These are phyloP conservation scores for Pristionchus mayeri DNA, from an alignment of 2,888 invertebrate genomes.

Conservation along the genomic window DNA sequence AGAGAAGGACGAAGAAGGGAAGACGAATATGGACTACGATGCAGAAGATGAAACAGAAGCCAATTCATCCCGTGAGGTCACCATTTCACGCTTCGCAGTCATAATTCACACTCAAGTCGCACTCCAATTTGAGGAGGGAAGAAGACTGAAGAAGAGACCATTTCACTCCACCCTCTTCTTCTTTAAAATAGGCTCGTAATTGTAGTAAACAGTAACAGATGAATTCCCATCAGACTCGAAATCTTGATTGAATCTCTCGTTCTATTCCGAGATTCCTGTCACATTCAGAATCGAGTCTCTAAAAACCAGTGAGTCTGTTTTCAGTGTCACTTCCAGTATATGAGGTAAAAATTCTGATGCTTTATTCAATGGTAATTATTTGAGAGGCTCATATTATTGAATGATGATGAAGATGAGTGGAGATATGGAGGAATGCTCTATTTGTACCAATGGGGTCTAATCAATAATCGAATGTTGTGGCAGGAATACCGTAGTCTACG, in stretches of 20 bases:
- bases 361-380: not conserved
- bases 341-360: not conserved
- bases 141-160: too few relatives aligned
- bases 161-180: too few relatives aligned
- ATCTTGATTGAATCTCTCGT: not conserved
- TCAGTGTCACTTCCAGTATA: not conserved
- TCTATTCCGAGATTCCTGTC: slow-evolving; percentile 11
- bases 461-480: slow-evolving; percentile 28
- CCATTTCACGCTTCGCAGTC: too few relatives aligned
- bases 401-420: not conserved
- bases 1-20: not conserved
- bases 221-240: not conserved
- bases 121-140: too few relatives aligned
- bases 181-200: too few relatives aligned
- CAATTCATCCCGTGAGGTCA: too few relatives aligned
- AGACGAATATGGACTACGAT: too few relatives aligned
- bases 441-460: slow-evolving; percentile 29
- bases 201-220: not conserved
- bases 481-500: slow-evolving; percentile 31
- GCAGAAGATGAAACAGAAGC: too few relatives aligned
- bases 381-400: not conserved
- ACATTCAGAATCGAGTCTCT: not conserved
- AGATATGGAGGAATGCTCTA: not conserved
- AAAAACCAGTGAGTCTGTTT: not conserved
- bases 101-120: too few relatives aligned